These are phyloP conservation scores for Ploceus nigricollis DNA, from an alignment of 2,113 vertebrate genomes.

Conservation along the genomic window DNA sequence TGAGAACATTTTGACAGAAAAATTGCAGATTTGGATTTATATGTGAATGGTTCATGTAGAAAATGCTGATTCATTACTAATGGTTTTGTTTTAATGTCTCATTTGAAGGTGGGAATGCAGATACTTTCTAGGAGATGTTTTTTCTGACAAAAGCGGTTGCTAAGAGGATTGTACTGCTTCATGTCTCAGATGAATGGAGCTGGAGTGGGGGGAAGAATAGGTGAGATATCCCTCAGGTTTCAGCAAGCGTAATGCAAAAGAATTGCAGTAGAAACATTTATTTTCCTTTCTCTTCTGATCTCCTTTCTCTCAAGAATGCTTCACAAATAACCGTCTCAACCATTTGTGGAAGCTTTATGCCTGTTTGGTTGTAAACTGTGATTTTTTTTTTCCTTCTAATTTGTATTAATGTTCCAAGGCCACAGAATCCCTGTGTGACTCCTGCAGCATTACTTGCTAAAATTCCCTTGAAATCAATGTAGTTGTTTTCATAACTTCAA, in stretches of 20 bases:
- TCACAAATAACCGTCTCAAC: not conserved
- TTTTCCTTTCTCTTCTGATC: not conserved
- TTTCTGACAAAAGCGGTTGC: not conserved
- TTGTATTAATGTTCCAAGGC: not conserved
- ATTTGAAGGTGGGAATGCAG: not conserved
- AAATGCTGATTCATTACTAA: not conserved
- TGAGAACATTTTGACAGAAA: not conserved
- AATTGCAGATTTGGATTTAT: not conserved
- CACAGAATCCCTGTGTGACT: not conserved
- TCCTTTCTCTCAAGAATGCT: not conserved
- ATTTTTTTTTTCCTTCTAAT: not conserved
- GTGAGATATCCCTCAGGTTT: not conserved
- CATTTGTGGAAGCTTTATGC: not conserved
- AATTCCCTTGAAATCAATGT: slow-evolving; percentile 6
- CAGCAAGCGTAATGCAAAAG: not conserved
- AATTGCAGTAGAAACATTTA: not conserved
- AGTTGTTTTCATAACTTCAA: not conserved
- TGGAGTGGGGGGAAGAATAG: not conserved
- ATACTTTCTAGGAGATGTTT: not conserved
- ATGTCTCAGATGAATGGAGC: not conserved
- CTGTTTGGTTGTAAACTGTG: not conserved
- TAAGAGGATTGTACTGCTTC: not conserved
- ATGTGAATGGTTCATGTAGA: not conserved
- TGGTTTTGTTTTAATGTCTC: not conserved
- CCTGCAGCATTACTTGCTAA: not conserved